Evolutionary conservation across 2,113 vertebrate species (phyloP).

Genomic region (Poecile atricapillus): DNA sequence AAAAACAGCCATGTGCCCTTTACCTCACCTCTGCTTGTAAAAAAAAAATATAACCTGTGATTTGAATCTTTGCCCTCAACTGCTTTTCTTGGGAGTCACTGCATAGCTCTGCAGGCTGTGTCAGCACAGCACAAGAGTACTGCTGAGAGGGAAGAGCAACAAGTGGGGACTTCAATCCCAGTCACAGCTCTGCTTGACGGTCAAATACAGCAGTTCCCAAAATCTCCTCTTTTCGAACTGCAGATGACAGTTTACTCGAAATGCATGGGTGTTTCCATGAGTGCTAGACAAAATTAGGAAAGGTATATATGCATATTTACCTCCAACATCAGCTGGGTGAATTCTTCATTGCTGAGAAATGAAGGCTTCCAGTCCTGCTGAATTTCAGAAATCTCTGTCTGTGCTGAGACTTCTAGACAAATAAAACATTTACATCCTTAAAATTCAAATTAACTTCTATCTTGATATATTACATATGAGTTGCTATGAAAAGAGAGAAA

Average conservation of each 20-base stretch:
- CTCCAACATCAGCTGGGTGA: slow-evolving; percentile 85
- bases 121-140: accelerated
- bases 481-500: not conserved
- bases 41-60: not conserved
- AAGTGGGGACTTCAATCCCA: not conserved
- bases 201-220: not conserved
- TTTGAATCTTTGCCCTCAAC: not conserved
- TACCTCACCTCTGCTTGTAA: not conserved
- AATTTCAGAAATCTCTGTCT: slow-evolving; percentile 77
- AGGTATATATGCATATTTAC: slow-evolving; percentile 49
- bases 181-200: not conserved
- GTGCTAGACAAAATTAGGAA: not conserved
- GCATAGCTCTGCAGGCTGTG: not conserved
- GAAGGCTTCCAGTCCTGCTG: slow-evolving; percentile 84
- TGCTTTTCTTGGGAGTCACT: not conserved
- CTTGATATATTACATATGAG: not conserved
- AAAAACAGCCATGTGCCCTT: not conserved
- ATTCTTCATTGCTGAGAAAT: slow-evolving; percentile 83
- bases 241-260: not conserved
- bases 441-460: not conserved
- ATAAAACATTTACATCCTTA: not conserved
- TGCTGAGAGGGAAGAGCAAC: not conserved
- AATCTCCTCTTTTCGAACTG: not conserved
- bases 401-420: slow-evolving; percentile 76
- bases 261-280: not conserved